Evolutionary conservation across 2,113 vertebrate species (phyloP).

Genomic region (Hemiscyllium ocellatum): DNA sequence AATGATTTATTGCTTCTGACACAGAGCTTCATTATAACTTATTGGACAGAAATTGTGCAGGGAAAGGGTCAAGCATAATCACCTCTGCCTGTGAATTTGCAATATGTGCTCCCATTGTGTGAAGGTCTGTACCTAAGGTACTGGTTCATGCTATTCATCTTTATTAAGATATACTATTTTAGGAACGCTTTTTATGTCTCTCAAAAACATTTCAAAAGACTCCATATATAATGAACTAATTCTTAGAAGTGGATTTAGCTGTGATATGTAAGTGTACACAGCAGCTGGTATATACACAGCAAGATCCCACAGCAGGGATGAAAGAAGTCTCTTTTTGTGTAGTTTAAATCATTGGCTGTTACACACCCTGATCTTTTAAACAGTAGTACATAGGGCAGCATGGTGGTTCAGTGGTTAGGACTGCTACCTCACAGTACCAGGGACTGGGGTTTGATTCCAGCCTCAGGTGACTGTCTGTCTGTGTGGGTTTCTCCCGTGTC

Average conservation of each 20-base stretch:
- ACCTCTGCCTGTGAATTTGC: background rate
- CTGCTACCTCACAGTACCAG: no score
- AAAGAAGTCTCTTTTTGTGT: background rate
- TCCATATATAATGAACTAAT: background rate
- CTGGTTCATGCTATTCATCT: background rate
- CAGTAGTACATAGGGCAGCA: background rate
- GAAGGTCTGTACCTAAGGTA: background rate
- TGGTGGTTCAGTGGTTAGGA: no score
- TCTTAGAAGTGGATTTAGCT: background rate
- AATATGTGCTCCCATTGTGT: background rate
- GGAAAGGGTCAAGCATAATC: background rate
- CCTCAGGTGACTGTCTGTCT: no score
- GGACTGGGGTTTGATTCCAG: no score
- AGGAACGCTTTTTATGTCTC: background rate
- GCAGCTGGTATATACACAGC: background rate
- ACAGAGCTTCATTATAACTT: conserved; percentile 3
- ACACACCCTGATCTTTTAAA: background rate
- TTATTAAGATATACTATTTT: background rate
- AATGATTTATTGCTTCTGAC: conserved; percentile 22
- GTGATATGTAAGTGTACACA: background rate
- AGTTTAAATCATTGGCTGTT: background rate
- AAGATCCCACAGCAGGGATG: background rate
- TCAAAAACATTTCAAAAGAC: background rate
- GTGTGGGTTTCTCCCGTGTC: no score
- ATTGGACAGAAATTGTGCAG: background rate